Evolutionary conservation across 1,140 invertebrate species (phyloP), one percentile per base, ranked within the genome.

Genomic region (Wiebesia pumilae): DNA sequence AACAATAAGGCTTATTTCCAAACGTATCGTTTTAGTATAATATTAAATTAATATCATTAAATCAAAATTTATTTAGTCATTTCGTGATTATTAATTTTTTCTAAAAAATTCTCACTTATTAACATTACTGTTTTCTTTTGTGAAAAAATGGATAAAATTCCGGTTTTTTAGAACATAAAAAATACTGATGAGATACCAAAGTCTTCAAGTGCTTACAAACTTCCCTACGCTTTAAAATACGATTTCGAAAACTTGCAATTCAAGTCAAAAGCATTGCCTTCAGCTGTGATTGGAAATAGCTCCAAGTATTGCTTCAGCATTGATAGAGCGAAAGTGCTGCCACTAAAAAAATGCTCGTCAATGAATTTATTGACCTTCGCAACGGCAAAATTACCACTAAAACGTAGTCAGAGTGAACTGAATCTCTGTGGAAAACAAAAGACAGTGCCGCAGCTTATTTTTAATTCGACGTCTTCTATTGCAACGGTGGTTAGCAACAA

Each of bases 401-500:
- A 93, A 78, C 88, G 93, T 83, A 94, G 93, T 82, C 92, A 93
- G 47, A 94, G 93, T 84, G 93, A 94, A 65, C 84, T 93, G 6
- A 93, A 93, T 84, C 81, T 94, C 0, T 87, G 89, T 27, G 88
- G 54, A 7, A 90, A 88, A 7, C 91, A 92, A n/a, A 91, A 90
- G 51, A 47, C 81, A 0, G 33, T 84, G 9, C 83, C 90, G 9
- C 89, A 90, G 7, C 38, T 92, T 10, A 92, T 93, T 14, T 94
- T 93, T 43, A 90, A 93, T 78, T 94, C 94, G 0, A 91, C 92
- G 0, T 94, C 94, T 0, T 94, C 94, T 0, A 92, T 94, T 12
- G 90, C 93, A 0, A 94, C 93, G 0, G 90, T 94, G 16, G 91
- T 94, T 7, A 93, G 93, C 79, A 94, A 93, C 71, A 94, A 93